Evolutionary conservation across 2,113 vertebrate species (phyloP), one percentile per base, ranked within the genome.

Genomic region (Urocolius indicus): DNA sequence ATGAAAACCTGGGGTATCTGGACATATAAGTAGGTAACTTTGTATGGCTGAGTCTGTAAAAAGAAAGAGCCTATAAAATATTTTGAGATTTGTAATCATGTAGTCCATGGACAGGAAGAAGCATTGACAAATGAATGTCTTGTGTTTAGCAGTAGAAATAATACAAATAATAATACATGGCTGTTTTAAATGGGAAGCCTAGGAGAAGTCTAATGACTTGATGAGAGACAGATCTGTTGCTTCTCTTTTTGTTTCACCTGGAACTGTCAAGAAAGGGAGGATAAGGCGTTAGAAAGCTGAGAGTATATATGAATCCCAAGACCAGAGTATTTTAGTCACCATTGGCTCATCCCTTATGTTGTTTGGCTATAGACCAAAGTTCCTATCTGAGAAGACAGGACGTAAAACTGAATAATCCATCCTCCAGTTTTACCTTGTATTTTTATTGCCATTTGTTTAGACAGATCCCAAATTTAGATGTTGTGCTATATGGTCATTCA

Each of bases 381-480:
- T 95, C 30, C 72, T 81, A 30, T 94, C 76, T 93, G 92, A 88
- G 89, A 96, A 84, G 68, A 61, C 45, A 84, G 76, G 72, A 88
- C 80, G 58, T 89, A 76, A 87, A 95, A 43, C 74, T 77, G 43
- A 74, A 45, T 84, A 94, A 89, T 92, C 23, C 29, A 45, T 66
- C 83, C 34, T 41, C 38, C 38, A 41, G 38, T 41, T 69, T 36
- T 69, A 23, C 63, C 29, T 48, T 45, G 74, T 19, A 4, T 78
- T 90, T 81, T 57, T 61, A 36, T 57, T 84, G 54, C 67, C 3
- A 0, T 69, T 73, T 92, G 49, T 49, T 87, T 51, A 83, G 71
- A 24, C 46, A 87, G 57, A 69, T 82, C 30, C 45, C 65, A 51
- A 68, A 62, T 84, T 48, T n/a, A 73, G 66, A 59, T 55, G 20